Conservation (phyloP, 2,797 vertebrate genomes). For the Enoplosus armatus region DNA sequence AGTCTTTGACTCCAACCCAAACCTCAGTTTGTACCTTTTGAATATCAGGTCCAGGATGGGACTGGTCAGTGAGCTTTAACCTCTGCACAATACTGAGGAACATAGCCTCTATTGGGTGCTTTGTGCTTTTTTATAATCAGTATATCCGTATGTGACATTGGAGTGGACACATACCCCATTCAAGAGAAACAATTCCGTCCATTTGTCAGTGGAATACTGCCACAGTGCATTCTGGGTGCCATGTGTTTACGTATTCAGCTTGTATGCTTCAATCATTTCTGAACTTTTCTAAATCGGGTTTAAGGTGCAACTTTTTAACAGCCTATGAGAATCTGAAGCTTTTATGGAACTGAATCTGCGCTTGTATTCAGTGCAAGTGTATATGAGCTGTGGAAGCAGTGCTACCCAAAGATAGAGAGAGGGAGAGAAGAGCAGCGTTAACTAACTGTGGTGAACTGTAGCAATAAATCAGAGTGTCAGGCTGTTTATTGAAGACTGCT, state of each 20-base stretch:
- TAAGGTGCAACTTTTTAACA: neutral
- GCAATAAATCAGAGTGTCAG: constrained; percentile 75
- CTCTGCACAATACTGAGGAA: neutral
- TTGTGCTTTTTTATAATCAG: constrained; percentile 1
- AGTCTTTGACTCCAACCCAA: neutral
- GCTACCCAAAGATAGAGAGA: constrained; percentile 54
- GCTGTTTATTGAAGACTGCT: constrained; percentile 79
- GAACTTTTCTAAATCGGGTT: neutral
- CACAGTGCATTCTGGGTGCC: neutral
- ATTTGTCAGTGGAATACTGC: neutral
- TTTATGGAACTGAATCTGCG: neutral
- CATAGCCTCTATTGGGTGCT: neutral
- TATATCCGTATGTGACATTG: neutral
- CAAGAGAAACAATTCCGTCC: neutral
- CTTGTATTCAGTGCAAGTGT: constrained; percentile 10
- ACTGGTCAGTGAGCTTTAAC: neutral
- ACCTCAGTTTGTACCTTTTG: neutral
- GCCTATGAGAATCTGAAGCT: neutral
- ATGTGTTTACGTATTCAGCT: constrained; percentile 1
- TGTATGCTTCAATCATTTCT: neutral
- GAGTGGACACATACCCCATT: neutral
- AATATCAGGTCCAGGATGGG: neutral
- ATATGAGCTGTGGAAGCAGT: constrained; percentile 8
- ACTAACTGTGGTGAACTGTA: constrained; percentile 46
- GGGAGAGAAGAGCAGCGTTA: constrained; percentile 53